Conservation (phyloP, 2,113 vertebrate species). For the Trachemys scripta region DNA sequence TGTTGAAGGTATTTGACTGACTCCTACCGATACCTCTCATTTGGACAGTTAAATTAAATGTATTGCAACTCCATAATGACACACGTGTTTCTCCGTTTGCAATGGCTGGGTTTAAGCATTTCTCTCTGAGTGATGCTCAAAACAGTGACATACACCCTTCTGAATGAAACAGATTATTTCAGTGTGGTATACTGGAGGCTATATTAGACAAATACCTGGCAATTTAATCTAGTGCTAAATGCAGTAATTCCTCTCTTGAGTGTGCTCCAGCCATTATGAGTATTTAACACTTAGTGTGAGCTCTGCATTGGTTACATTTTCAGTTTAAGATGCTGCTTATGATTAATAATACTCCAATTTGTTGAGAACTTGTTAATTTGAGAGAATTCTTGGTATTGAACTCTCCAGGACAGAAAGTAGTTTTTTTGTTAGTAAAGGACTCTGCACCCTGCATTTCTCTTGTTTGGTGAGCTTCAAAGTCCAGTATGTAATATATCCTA, state of each 20-base stretch:
- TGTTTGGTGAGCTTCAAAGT: conserved; percentile 39
- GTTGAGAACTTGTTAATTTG: conserved; percentile 20
- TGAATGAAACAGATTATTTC: not conserved
- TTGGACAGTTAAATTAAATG: conserved; percentile 5
- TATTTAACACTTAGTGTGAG: conserved; percentile 18
- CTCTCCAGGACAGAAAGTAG: conserved; percentile 11
- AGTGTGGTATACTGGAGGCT: not conserved
- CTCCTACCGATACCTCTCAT: conserved; percentile 29
- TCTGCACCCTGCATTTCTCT: not conserved
- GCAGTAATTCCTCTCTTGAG: conserved; percentile 34
- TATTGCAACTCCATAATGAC: conserved; percentile 24
- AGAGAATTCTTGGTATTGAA: conserved; percentile 13
- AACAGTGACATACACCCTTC: not conserved
- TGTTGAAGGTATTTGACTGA: conserved; percentile 43
- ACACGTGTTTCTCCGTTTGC: not conserved
- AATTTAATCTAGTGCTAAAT: conserved; percentile 34
- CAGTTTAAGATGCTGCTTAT: conserved; percentile 40
- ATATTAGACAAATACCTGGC: not conserved
- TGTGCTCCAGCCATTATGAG: conserved; percentile 14
- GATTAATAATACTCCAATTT: conserved; percentile 33
- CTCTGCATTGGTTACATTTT: conserved; percentile 43
- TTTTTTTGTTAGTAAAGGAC: not conserved
- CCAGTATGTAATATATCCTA: not conserved
- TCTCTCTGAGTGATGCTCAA: not conserved
- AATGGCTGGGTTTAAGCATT: not conserved